Base-by-base conservation (phyloP, 2,113 vertebrate species). In the Taurulus bubalis region DNA sequence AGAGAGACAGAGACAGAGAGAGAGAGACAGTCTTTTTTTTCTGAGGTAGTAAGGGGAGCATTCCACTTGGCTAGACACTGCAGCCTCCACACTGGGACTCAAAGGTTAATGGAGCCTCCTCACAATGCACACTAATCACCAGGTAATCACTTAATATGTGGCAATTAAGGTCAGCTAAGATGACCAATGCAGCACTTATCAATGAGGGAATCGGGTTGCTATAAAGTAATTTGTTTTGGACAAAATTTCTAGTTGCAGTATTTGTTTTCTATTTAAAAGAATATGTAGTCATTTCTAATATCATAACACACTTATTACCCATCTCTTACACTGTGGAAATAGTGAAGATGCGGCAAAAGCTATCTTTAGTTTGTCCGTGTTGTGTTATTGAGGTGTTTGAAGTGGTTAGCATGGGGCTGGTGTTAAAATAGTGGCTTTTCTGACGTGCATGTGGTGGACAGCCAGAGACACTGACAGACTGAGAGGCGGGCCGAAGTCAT, bases 51-150 rank as follows among this genome's bases (percentile, higher is more conserved):
- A 71, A 81, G 66, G 71, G 78, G 80, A 71, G 82, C 4, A 67
- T 77, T 90, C 68, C 79, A 90, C 88, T 90, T 84, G 87, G 81
- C 85, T 84, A 66, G 75, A 66, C 85, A 85, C 82, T 72, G 83
- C 85, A 91, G 85, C 75, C 89, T 88, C 78, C 79, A 26, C 88
- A 71, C 77, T 90, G 79, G 89, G 92, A 91, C 85, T 92, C 66
- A 93, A 90, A 94, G 92, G 91, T 94, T 91, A 91, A 92, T 91
- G 89, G 88, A 89, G 89, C 93, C 82, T 79, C 84, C 88, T 91
- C 80, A 77, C 90, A 90, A 85, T 77, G 77, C 87, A 63, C 87
- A 82, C 80, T 91, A 93, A 93, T 94, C 87, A 93, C 83, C 89
- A 86, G 85, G 79, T 94, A 89, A 89, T 93, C 62, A 71, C 75